These are phyloP conservation scores for Gorsachius magnificus DNA, from an alignment of 2,797 vertebrate genomes.

Conservation along the genomic window DNA sequence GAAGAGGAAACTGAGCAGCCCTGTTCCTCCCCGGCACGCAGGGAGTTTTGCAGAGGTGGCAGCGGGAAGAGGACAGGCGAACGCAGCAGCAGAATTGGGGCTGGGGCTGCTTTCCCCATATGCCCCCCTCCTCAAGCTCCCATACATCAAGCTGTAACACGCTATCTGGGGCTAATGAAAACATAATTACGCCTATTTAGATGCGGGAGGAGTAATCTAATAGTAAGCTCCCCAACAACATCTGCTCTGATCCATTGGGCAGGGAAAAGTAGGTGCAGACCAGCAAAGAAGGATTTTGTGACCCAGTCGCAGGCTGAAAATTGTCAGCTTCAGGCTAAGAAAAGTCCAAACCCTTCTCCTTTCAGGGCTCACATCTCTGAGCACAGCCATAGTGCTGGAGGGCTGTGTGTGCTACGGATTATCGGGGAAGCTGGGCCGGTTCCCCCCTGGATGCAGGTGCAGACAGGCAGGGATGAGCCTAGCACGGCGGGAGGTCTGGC, in stretches of 20 bases:
- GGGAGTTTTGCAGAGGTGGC: background rate
- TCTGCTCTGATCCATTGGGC: conserved; percentile 38
- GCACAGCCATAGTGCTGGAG: background rate
- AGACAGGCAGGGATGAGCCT: rapidly evolving
- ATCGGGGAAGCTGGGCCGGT: background rate
- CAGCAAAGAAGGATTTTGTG: rapidly evolving
- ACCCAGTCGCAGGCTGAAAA: background rate
- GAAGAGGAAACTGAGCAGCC: background rate
- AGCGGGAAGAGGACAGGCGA: background rate
- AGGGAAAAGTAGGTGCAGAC: background rate
- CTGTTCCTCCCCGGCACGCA: rapidly evolving
- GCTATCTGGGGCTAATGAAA: conserved; percentile 68
- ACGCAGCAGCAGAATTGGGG: background rate
- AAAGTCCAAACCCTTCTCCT: background rate
- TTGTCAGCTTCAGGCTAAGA: background rate
- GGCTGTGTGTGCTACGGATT: background rate
- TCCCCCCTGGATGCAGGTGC: rapidly evolving
- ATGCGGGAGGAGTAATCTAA: conserved; percentile 65
- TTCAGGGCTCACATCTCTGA: background rate
- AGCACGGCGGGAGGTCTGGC: background rate
- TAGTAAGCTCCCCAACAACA: conserved; percentile 30
- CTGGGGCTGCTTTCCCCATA: background rate
- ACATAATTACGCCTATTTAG: conserved; percentile 57
- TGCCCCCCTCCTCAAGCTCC: background rate
- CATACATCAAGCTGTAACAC: conserved; percentile 25